Evolutionary conservation across 2,113 vertebrate genomes (phyloP).

Genomic region (Scortum barcoo): DNA sequence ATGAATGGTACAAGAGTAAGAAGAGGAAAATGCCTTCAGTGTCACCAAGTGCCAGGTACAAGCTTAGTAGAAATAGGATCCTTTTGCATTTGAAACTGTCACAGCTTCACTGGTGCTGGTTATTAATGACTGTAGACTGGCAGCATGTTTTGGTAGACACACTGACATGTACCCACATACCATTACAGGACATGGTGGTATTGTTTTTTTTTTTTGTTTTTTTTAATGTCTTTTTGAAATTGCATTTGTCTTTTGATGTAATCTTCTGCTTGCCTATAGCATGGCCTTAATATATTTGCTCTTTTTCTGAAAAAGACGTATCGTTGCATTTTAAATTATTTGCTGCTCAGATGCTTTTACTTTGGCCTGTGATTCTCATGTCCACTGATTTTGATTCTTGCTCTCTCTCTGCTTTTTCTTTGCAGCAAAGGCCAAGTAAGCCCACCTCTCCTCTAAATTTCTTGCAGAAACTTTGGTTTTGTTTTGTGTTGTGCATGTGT

Average conservation of each 20-base stretch:
- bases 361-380: conserved; percentile 10
- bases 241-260: conserved; percentile 7
- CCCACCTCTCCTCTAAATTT: conserved; percentile 80
- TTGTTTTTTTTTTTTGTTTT: conserved; percentile 20
- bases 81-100: conserved; percentile 16
- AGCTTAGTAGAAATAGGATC: conserved; percentile 31
- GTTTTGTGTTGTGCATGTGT: conserved; percentile 97
- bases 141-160: conserved; percentile 33
- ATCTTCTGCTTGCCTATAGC: conserved; percentile 40
- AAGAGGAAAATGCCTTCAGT: conserved; percentile 51
- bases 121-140: conserved; percentile 48
- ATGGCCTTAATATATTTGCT: conserved; percentile 46
- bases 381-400: conserved; percentile 72
- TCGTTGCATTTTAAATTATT: conserved; percentile 17
- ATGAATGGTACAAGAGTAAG: conserved; percentile 44
- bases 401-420: conserved; percentile 84
- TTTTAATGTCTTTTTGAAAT: background rate
- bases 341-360: conserved; percentile 31
- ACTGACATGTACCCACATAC: conserved; percentile 29
- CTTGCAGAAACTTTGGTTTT: conserved; percentile 90
- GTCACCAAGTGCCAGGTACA: conserved; percentile 66
- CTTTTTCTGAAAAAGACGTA: conserved; percentile 10
- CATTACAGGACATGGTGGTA: conserved; percentile 24
- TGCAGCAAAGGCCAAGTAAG: conserved; percentile 94
- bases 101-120: conserved; percentile 1